Evolutionary conservation across 2,797 vertebrate species (phyloP).

Genomic region (Fundulus diaphanus): DNA sequence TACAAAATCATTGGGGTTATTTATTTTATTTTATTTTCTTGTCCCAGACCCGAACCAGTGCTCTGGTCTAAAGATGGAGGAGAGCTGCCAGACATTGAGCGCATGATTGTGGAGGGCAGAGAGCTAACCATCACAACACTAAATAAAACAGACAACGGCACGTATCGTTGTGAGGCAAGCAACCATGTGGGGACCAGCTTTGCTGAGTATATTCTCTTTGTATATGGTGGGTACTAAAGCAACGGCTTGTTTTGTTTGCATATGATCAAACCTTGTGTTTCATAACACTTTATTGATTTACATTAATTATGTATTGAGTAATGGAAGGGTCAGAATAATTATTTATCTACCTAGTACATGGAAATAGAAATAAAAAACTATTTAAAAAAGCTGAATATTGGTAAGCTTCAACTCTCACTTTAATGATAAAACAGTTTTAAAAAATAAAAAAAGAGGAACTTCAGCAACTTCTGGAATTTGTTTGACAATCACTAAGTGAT

Average conservation of each 20-base stretch:
- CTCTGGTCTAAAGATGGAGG: slow-evolving; percentile 98
- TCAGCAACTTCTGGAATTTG: not conserved
- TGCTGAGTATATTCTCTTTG: slow-evolving; percentile 94
- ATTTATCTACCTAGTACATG: not conserved
- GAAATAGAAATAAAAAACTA: not conserved
- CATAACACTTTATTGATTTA: not conserved
- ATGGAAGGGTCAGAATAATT: not conserved
- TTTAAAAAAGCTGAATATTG: not conserved
- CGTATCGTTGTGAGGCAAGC: slow-evolving; percentile 96
- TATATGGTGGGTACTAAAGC: slow-evolving; percentile 89
- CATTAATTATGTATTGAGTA: not conserved
- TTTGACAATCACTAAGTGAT: not conserved
- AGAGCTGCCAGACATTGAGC: slow-evolving; percentile 94
- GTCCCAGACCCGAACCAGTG: slow-evolving; percentile 92
- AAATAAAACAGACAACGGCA: slow-evolving; percentile 99
- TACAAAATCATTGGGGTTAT: not conserved
- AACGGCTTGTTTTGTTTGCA: slow-evolving; percentile 5
- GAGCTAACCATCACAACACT: slow-evolving; percentile 94
- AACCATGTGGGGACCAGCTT: slow-evolving; percentile 95
- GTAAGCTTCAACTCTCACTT: not conserved
- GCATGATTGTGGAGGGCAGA: slow-evolving; percentile 96
- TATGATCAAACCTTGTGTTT: slow-evolving; percentile 18
- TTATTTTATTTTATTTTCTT: slow-evolving; percentile 11
- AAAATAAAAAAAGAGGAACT: not conserved
- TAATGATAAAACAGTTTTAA: not conserved